Evolutionary conservation across 2,113 vertebrate genomes (phyloP), one percentile per base, ranked within the genome.

Genomic region (Notarius quadriscutis): DNA sequence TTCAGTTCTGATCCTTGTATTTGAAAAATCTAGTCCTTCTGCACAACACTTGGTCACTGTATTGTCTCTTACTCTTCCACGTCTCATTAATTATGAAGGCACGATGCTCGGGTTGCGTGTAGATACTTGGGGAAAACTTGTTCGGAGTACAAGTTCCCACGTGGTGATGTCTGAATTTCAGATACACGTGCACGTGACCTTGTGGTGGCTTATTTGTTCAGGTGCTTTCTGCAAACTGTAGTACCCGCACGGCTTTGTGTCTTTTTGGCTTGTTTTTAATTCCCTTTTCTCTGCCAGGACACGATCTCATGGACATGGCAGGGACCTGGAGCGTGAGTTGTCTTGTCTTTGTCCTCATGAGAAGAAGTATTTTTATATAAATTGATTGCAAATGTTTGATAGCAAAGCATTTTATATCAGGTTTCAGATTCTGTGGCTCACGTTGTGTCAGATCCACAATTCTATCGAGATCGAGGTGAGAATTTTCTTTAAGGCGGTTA

Each of bases 401-500:
- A 41, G 41, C 41, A 41, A 41, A 41, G 41, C 41, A 41, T 41
- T 41, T 41, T 41, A 41, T 41, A 4, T 41, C 11, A 99, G 98
- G 91, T 93, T 97, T 89, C 94, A 97, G 89, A 97, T 99, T 89
- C 91, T 99, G 3, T 99, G 98, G 98, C 97, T 98, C 62, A 98
- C 97, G 3, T 92, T 99, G 91, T 99, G 98, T 92, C 98, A 99
- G 87, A 90, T 96, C 87, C 96, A 99, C 90, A 99, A 97, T 82
- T 92, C 92, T 25, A 89, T 99, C 92, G 98, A 99, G 90, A 97
- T 99, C 1, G 98, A 99, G 96, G 98, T 99, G 89, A 91, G 96
- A 93, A 58, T 20, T 78, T 11, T 41, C 17, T 60, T n/a, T n/a
- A 50, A 50, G n/a, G 22, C 27, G 81, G 60, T 63, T 5, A 15